Percentiles rank a stretch among this genome's conserved stretches.
These are phyloP conservation scores for Trissolcus brochymenae DNA, from an alignment of 2,888 invertebrate species.

Conservation along the genomic window DNA sequence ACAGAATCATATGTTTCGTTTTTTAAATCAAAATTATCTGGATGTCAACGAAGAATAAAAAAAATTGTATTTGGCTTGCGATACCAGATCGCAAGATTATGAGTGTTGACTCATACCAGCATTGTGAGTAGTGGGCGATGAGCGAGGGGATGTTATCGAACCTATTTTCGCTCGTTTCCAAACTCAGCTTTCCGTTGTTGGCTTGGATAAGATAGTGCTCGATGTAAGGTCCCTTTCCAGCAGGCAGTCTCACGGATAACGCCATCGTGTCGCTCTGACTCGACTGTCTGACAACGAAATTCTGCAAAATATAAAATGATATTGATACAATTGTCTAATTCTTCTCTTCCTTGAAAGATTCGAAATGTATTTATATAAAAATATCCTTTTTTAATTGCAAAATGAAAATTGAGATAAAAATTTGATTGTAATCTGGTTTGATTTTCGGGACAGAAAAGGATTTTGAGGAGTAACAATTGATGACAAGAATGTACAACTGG, in stretches of 20 bases:
- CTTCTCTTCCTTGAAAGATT: too few relatives aligned
- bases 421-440: too few relatives aligned
- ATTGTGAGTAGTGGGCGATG: slow-evolving; percentile 95
- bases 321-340: too few relatives aligned
- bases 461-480: too few relatives aligned
- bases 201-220: slow-evolving; percentile 97
- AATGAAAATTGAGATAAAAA: too few relatives aligned
- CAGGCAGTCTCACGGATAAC: slow-evolving; percentile 91
- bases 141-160: slow-evolving; percentile 95
- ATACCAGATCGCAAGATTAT: slow-evolving; percentile 29
- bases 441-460: too few relatives aligned
- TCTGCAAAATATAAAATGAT: slow-evolving; percentile 78
- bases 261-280: slow-evolving; percentile 97
- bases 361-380: too few relatives aligned
- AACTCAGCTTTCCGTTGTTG: slow-evolving; percentile 85
- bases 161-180: slow-evolving; percentile 95
- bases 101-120: slow-evolving; percentile 82
- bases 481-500: slow-evolving; percentile 18
- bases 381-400: too few relatives aligned
- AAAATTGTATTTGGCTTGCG: slow-evolving; percentile 28
- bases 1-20: slow-evolving; percentile 7
- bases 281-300: slow-evolving; percentile 95
- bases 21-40: too few relatives aligned
- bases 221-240: slow-evolving; percentile 92
- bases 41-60: neutral